phyloP scores from a whole-genome alignment of 2,113 vertebrate species.

The Plectropomus leopardus region DNA sequence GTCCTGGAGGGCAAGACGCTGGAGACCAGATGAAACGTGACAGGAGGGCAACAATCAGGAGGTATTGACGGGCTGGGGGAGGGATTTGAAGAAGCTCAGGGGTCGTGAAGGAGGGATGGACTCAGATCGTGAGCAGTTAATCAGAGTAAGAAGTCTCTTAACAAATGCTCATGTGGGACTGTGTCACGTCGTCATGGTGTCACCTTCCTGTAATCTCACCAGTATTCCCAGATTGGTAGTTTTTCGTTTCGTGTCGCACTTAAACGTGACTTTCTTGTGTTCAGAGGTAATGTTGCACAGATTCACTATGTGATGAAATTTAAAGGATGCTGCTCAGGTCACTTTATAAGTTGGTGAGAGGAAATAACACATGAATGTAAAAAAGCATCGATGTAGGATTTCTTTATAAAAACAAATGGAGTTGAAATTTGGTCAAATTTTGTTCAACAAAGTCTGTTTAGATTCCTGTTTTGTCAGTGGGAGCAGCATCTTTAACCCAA shows the following conservation, averaged over 20 bases:
- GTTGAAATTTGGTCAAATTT: constrained; percentile 1
- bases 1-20: constrained; percentile 95
- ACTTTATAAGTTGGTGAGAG: constrained; percentile 27
- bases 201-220: constrained; percentile 20
- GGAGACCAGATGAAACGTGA: constrained; percentile 89
- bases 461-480: not conserved
- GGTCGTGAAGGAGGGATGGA: constrained; percentile 3
- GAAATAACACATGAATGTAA: constrained; percentile 63
- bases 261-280: not conserved
- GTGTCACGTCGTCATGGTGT: constrained; percentile 21
- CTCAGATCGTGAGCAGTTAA: not conserved
- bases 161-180: constrained; percentile 13
- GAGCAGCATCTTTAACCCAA: not conserved
- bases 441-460: not conserved
- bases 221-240: constrained; percentile 22
- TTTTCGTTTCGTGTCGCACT: constrained; percentile 16
- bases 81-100: constrained; percentile 68
- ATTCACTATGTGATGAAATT: not conserved
- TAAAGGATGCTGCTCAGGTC: constrained; percentile 57
- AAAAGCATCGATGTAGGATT: not conserved
- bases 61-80: constrained; percentile 34
- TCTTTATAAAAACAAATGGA: not conserved
- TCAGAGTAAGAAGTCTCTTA: not conserved
- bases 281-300: not conserved
- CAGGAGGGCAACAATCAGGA: not conserved